Evolutionary conservation across 2,888 invertebrate genomes (phyloP).

Genomic region (Agrilus cyanescens): DNA sequence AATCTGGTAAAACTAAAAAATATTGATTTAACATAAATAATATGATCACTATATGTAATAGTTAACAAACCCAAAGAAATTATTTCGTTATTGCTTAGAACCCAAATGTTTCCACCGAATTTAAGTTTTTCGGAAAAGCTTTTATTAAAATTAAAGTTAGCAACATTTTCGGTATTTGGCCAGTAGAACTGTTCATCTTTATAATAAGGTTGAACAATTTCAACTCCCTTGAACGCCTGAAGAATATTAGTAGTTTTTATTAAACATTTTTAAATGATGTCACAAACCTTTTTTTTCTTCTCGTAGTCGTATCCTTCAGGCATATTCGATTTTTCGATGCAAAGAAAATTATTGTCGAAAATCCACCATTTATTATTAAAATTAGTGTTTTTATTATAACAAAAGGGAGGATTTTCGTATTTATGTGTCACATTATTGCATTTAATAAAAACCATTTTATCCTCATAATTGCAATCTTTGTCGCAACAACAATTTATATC

Average conservation of each 20-base stretch:
- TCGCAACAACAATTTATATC: slow-evolving; percentile 83
- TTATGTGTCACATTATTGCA: slow-evolving; percentile 39
- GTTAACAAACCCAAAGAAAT: slow-evolving; percentile 18
- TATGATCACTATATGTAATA: slow-evolving; percentile 1
- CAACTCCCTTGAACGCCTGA: slow-evolving; percentile 9
- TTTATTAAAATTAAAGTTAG: slow-evolving; percentile 7
- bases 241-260: not conserved
- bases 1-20: slow-evolving; percentile 27
- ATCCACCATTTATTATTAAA: slow-evolving; percentile 20
- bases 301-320: slow-evolving; percentile 32
- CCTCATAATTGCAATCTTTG: slow-evolving; percentile 51
- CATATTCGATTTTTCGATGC: slow-evolving; percentile 46
- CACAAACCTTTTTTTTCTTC: slow-evolving; percentile 22
- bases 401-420: slow-evolving; percentile 36
- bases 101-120: slow-evolving; percentile 20
- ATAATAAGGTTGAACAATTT: slow-evolving; percentile 2
- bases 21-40: not conserved
- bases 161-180: slow-evolving; percentile 8
- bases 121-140: slow-evolving; percentile 5
- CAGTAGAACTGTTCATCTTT: slow-evolving; percentile 12
- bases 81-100: slow-evolving; percentile 16
- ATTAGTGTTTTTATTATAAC: slow-evolving; percentile 18
- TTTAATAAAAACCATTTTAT: slow-evolving; percentile 46
- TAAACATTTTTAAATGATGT: not conserved
- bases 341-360: slow-evolving; percentile 42